Conservation (phyloP, 2,113 vertebrate genomes). For the Prunella fulvescens region DNA sequence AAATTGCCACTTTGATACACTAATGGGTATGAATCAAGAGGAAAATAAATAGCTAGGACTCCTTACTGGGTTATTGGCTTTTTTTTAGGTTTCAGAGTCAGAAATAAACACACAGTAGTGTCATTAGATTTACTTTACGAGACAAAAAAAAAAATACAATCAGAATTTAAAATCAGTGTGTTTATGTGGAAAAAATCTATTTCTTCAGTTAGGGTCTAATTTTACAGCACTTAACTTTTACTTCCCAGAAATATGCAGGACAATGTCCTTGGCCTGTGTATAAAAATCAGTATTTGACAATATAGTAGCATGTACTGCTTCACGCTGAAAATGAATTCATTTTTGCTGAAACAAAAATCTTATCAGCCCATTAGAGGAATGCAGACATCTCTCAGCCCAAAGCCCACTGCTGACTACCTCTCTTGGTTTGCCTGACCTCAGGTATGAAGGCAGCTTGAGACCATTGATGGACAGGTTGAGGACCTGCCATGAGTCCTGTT, state of each 20-base stretch:
- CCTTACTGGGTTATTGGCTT: neutral
- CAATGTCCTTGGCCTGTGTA: neutral
- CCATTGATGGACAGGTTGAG: neutral
- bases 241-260: neutral
- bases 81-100: neutral
- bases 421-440: neutral
- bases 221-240: neutral
- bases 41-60: neutral
- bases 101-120: neutral
- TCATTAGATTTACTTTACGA: neutral
- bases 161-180: neutral
- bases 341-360: neutral
- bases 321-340: neutral
- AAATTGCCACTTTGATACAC: neutral
- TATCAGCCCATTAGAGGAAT: neutral
- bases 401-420: neutral
- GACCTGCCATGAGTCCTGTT: neutral
- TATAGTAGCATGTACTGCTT: fast-evolving
- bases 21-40: neutral
- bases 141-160: neutral
- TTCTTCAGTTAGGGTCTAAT: neutral
- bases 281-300: neutral
- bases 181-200: neutral
- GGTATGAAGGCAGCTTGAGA: neutral
- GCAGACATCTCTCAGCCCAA: neutral